These are phyloP conservation scores for Fregata magnificens DNA, from an alignment of 2,113 vertebrate genomes.

Conservation along the genomic window DNA sequence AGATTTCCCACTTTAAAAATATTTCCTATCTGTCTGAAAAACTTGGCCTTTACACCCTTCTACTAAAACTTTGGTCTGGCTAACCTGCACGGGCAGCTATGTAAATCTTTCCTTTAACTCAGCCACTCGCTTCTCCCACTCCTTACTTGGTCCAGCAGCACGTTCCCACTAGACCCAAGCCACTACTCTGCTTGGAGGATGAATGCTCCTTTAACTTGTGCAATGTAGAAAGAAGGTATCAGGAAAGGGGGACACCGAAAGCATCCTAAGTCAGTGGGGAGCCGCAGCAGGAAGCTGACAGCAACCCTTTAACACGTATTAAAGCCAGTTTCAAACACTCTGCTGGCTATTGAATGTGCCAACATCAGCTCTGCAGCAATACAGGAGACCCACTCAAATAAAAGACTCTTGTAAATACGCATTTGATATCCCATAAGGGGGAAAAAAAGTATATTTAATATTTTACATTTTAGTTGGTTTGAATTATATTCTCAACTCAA, in stretches of 20 bases:
- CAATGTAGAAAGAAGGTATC: background rate
- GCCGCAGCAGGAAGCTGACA: background rate
- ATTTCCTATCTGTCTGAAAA: background rate
- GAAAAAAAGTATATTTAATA: background rate
- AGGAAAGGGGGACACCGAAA: background rate
- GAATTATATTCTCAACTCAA: background rate
- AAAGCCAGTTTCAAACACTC: background rate
- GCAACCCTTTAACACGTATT: background rate
- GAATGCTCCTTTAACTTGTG: background rate
- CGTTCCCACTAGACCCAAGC: fast-evolving
- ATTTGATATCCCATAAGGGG: background rate
- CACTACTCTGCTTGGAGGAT: fast-evolving
- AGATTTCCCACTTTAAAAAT: background rate
- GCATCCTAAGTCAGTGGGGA: background rate
- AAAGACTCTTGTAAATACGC: background rate
- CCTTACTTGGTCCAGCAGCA: fast-evolving
- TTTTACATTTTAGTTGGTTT: background rate
- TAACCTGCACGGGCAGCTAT: background rate
- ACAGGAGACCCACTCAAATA: background rate
- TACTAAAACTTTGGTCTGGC: background rate
- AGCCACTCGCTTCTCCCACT: background rate
- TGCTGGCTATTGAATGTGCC: background rate
- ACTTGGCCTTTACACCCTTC: background rate
- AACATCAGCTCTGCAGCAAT: background rate
- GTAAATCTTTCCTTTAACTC: background rate